Base-by-base conservation (phyloP, 2,113 vertebrate genomes). In the Carassius auratus region DNA sequence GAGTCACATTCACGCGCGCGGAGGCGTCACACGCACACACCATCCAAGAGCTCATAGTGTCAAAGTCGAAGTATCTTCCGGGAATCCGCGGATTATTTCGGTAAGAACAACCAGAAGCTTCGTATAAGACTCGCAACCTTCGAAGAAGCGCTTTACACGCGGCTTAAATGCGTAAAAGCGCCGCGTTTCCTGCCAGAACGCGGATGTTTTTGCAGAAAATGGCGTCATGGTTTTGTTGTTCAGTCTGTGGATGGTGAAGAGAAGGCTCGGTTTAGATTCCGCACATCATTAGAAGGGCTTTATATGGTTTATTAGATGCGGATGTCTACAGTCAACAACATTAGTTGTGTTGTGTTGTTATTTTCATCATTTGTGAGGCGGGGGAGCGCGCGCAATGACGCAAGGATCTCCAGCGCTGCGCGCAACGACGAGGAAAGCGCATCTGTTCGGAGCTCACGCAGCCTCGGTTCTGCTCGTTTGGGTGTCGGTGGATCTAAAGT, bases 211-310 rank as follows among this genome's bases (percentile, higher is more conserved):
- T 92, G 92, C 93, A 95, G 94, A 95, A 95, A 95, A 95, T 95
- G 95, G 95, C 95, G 95, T 95, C 95, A 94, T 94, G 92, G 92
- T 92, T 92, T 93, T 95, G 93, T 94, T 93, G 92, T 92, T 93
- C 92, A 91, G 93, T 90, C 89, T 91, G 91, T 91, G 90, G 91
- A 89, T 90, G 92, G 91, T 59, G 89, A 90, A 91, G 90, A 92
- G 90, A 91, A 85, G 91, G 89, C 84, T 87, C 88, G 90, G 81
- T 94, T 93, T 93, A 88, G 61, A 88, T 86, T 55, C 14, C 42
- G 9, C 55, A 12, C 55, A 59, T 0, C 26, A 78, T 88, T 59
- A 86, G 55, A 0, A 59, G 23, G 57, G 26, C 85, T 73, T 45
- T 15, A 17, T 78, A 71, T 73, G 48, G 0, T 61, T n/a, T 68